These are phyloP conservation scores for Lacanobia oleracea DNA, from an alignment of 2,888 invertebrate species.

Conservation along the genomic window DNA sequence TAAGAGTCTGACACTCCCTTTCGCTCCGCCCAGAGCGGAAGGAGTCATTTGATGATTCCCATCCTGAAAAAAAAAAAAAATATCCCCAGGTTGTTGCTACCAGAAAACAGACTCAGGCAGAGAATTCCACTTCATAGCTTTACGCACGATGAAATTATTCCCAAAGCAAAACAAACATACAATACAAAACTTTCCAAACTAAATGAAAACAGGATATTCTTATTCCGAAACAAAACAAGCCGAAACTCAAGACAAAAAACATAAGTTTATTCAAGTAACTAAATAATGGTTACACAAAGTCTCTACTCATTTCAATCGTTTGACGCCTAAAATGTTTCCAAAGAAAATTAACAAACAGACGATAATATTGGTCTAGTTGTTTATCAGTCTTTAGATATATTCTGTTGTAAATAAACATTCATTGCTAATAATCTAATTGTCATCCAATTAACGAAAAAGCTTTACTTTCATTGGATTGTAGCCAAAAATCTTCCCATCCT, in stretches of 20 bases:
- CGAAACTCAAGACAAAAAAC: not conserved
- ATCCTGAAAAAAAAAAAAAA: no score
- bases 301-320: not conserved
- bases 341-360: conserved; percentile 15
- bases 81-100: no score
- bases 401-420: no score
- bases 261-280: no score
- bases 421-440: conserved; percentile 47
- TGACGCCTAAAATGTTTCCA: conserved; percentile 15
- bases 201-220: not conserved
- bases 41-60: no score
- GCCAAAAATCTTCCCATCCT: conserved; percentile 42
- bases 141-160: not conserved
- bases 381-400: no score
- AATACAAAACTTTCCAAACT: not conserved
- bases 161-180: not conserved
- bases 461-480: conserved; percentile 39
- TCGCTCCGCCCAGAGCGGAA: no score
- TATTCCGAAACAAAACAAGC: not conserved
- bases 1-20: no score
- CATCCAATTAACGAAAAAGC: conserved; percentile 58
- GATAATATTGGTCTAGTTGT: no score
- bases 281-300: no score
- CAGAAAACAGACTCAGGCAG: no score
- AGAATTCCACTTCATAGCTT: not conserved